Evolutionary conservation across 2,113 vertebrate genomes (phyloP).

Genomic region (Bufo gargarizans): DNA sequence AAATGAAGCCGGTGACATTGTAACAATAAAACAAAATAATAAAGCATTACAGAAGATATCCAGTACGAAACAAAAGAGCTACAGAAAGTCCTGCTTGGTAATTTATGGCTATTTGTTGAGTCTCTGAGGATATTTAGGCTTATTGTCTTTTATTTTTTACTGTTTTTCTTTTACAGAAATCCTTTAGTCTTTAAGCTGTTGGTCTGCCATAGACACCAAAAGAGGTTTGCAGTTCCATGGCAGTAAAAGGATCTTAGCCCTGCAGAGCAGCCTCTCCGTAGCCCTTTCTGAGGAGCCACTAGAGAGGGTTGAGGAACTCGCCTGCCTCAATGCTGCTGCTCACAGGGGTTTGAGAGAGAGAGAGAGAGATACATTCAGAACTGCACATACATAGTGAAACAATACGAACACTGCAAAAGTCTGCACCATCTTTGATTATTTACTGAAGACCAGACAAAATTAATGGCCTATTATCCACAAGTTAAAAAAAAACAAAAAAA

Average conservation of each 20-base stretch:
- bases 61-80: conserved; percentile 66
- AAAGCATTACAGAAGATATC: conserved; percentile 55
- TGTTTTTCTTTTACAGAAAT: conserved; percentile 71
- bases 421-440: conserved; percentile 90
- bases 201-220: conserved; percentile 27
- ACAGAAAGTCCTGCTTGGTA: conserved; percentile 75
- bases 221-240: background rate
- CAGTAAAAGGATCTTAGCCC: conserved; percentile 36
- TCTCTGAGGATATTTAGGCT: conserved; percentile 83
- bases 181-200: conserved; percentile 66
- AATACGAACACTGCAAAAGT: conserved; percentile 97
- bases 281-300: conserved; percentile 64
- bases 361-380: conserved; percentile 98
- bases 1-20: conserved; percentile 63
- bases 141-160: conserved; percentile 63
- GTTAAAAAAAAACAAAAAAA: conserved; percentile 8
- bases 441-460: conserved; percentile 83
- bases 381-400: conserved; percentile 95
- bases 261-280: background rate
- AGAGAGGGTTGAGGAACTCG: background rate
- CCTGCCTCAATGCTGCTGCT: background rate
- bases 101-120: conserved; percentile 93
- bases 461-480: conserved; percentile 73
- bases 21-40: conserved; percentile 64
- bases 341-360: conserved; percentile 91